A percentile compares a stretch with the other conserved stretches of the same genome.
These are phyloP conservation scores for Chloroclystis v-ata DNA, from an alignment of 2,888 invertebrate species.

Conservation along the genomic window DNA sequence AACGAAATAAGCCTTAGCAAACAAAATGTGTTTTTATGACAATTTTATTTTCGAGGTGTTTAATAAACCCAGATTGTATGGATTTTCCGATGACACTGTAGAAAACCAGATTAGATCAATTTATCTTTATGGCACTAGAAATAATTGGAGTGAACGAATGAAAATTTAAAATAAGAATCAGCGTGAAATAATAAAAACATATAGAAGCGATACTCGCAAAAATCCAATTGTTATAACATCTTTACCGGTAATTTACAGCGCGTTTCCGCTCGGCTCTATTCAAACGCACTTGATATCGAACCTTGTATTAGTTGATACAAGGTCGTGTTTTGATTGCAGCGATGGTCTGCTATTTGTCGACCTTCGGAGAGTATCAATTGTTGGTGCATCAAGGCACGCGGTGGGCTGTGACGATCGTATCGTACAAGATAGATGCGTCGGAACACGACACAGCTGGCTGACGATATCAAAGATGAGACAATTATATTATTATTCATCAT, in stretches of 20 bases:
- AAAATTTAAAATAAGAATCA: too few species aligned
- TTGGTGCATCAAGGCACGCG: slow-evolving; percentile 47
- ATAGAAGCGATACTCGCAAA: slow-evolving; percentile 4
- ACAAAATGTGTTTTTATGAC: slow-evolving; percentile 20
- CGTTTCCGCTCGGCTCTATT: slow-evolving; percentile 54
- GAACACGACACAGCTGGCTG: slow-evolving; percentile 25
- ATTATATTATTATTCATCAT: too few species aligned
- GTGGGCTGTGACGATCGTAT: slow-evolving; percentile 60
- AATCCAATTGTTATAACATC: slow-evolving; percentile 26
- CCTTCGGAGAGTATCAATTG: slow-evolving; percentile 76
- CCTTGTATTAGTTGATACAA: background rate
- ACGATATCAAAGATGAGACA: background rate
- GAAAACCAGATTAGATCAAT: background rate
- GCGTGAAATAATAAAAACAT: background rate
- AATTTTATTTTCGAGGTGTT: slow-evolving; percentile 11
- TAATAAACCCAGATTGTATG: background rate
- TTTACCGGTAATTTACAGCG: slow-evolving; percentile 38
- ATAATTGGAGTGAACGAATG: too few species aligned
- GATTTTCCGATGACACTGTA: background rate
- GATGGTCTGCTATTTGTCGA: slow-evolving; percentile 58
- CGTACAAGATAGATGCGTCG: slow-evolving; percentile 47
- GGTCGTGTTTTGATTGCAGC: background rate
- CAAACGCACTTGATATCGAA: slow-evolving; percentile 34
- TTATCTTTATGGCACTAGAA: background rate
- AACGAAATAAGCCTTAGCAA: slow-evolving; percentile 24